Base-by-base conservation (phyloP, 2,888 invertebrate species). In the Nudaria mundana region DNA sequence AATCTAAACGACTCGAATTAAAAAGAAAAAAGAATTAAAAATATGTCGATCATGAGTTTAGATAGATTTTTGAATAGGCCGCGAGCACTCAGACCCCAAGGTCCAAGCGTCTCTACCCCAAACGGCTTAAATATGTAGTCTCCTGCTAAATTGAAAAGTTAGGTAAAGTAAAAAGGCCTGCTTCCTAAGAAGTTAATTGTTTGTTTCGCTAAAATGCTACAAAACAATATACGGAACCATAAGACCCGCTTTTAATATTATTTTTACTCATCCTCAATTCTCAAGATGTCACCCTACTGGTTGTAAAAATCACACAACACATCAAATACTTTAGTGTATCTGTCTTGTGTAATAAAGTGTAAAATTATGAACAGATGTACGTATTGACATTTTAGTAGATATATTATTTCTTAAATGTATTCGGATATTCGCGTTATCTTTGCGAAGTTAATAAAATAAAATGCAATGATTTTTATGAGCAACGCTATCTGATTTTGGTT, bases 201-300 rank as follows among this genome's bases (percentile, higher is more conserved):
- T n/a, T n/a, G n/a, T n/a, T n/a, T n/a, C n/a, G n/a, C n/a, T n/a
- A n/a, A n/a, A n/a, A n/a, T n/a, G n/a, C n/a, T n/a, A n/a, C n/a
- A n/a, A n/a, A n/a, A n/a, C n/a, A n/a, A n/a, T n/a, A n/a, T 39
- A 39, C 39, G 13, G 39, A 39, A 39, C 38, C 38, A 26, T 7
- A 1, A 7, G 3, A 5, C 3, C 2, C 1, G 0, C 6, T 0
- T 18, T 13, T 1, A 18, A 16, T 18, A 18, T 25, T 37, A 12
- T 31, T 39, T 32, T 30, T 8, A n/a, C 18, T 6, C 20, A 15
- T 11, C 4, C 2, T 5, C 8, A n/a, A 20, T 16, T 5, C 26
- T 7, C 29, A 39, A 34, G 33, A 33, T 39, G 39, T 22, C 39
- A 20, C 29, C 23, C 23, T 29, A n/a, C 16, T 7, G 24, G 7